These are phyloP conservation scores for Prosapia bicincta DNA, from an alignment of 2,888 invertebrate species.

Conservation along the genomic window DNA sequence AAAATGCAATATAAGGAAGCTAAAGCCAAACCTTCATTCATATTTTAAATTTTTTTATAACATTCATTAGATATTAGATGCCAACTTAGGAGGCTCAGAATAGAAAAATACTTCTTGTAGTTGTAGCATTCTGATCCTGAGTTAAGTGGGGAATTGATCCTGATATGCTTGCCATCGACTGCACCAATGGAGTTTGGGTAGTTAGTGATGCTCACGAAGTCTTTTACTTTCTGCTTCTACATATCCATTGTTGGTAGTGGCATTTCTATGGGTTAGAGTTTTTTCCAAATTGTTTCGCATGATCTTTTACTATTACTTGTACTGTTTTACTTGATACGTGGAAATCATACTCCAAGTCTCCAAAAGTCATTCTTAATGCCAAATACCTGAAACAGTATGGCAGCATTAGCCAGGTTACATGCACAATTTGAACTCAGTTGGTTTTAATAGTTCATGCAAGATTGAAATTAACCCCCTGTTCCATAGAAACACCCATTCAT, in stretches of 20 bases:
- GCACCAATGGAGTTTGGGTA: constrained; percentile 3
- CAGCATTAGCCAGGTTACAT: too few species aligned
- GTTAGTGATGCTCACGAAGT: neutral
- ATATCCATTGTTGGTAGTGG: neutral
- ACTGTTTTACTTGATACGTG: neutral
- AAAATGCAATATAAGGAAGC: too few species aligned
- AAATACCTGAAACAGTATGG: neutral
- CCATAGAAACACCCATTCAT: neutral
- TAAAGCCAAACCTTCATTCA: too few species aligned
- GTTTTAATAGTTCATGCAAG: neutral
- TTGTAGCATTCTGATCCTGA: neutral
- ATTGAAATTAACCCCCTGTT: neutral
- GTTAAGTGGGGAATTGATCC: neutral
- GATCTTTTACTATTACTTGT: neutral
- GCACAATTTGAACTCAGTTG: neutral
- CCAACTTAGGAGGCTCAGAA: too few species aligned
- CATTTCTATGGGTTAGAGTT: neutral
- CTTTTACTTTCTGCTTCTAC: neutral
- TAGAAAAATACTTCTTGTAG: constrained; percentile 1
- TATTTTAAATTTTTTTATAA: too few species aligned
- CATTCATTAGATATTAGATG: too few species aligned
- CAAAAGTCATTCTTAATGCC: neutral
- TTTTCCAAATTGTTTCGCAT: neutral
- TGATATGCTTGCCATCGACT: neutral
- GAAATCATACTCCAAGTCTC: neutral